Percentiles rank a stretch among this genome's conserved stretches.
These are phyloP conservation scores for Thryonomys swinderianus DNA, from an alignment of 2,113 vertebrate genomes.

Conservation along the genomic window DNA sequence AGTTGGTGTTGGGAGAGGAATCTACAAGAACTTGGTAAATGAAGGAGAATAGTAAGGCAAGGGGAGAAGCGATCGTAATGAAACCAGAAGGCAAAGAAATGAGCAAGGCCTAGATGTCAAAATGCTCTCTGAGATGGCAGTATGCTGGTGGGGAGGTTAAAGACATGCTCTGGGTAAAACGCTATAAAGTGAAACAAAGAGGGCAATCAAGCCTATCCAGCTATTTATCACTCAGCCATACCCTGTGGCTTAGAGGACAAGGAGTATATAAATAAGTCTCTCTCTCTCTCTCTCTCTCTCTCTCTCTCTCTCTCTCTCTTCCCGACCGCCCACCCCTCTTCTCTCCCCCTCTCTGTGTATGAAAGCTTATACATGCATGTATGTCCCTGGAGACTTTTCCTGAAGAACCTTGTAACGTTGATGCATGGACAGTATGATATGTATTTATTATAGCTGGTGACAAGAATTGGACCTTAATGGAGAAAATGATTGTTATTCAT, in stretches of 20 bases:
- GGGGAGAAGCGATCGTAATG: not conserved
- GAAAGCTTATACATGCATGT: not conserved
- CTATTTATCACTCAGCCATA: not conserved
- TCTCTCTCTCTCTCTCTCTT: not conserved
- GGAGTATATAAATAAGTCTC: not conserved
- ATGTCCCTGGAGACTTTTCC: not conserved
- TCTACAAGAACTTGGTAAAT: not conserved
- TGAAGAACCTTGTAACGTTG: constrained; percentile 52
- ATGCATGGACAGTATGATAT: constrained; percentile 60
- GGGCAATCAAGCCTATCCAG: not conserved
- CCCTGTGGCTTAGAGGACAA: constrained; percentile 46
- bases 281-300: not conserved
- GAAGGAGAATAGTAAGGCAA: not conserved
- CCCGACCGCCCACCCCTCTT: too few relatives aligned
- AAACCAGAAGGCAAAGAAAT: constrained; percentile 9
- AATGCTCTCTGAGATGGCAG: not conserved
- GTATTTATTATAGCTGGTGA: constrained; percentile 68
- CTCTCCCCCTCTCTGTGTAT: not conserved
- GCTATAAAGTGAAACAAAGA: not conserved
- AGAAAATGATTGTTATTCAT: constrained; percentile 78
- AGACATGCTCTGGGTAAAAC: not conserved
- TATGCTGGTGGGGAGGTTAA: not conserved
- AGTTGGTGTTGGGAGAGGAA: not conserved
- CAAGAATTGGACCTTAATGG: constrained; percentile 71
- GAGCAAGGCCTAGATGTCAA: not conserved